phyloP scores from a whole-genome alignment of 1,140 invertebrate species.

The Trissolcus basalis region DNA sequence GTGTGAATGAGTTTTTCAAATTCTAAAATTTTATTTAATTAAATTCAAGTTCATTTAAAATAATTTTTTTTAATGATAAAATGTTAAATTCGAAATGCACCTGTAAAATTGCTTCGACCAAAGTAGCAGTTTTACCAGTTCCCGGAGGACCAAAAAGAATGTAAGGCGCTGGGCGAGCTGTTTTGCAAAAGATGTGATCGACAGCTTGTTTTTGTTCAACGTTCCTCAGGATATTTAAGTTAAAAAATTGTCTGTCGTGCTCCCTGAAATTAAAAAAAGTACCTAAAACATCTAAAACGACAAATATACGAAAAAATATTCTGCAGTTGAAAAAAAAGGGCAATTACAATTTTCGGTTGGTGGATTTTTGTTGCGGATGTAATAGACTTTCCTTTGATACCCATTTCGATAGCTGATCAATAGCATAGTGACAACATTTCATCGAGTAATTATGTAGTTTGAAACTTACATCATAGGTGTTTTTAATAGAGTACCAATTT shows the following conservation, averaged over 20 bases:
- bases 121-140: conserved; percentile 87
- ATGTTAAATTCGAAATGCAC: conserved; percentile 49
- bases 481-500: neutral
- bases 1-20: no score
- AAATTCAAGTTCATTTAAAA: no score
- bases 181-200: conserved; percentile 78
- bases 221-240: conserved; percentile 72
- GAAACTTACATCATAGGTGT: conserved; percentile 19
- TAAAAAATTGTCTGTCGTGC: no score
- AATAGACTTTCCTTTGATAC: neutral
- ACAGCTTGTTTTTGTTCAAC: conserved; percentile 81
- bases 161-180: conserved; percentile 81
- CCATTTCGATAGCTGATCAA: conserved; percentile 15
- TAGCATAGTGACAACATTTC: conserved; percentile 32
- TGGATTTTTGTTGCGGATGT: conserved; percentile 1
- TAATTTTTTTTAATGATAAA: no score
- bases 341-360: conserved; percentile 11
- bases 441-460: conserved; percentile 26
- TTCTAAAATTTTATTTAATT: no score
- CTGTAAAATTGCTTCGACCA: conserved; percentile 85
- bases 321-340: no score
- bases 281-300: no score
- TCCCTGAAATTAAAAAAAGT: no score
- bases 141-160: conserved; percentile 88
- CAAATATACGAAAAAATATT: no score